phyloP scores from a whole-genome alignment of 1,140 invertebrate genomes.

The Drosophila ficusphila region DNA sequence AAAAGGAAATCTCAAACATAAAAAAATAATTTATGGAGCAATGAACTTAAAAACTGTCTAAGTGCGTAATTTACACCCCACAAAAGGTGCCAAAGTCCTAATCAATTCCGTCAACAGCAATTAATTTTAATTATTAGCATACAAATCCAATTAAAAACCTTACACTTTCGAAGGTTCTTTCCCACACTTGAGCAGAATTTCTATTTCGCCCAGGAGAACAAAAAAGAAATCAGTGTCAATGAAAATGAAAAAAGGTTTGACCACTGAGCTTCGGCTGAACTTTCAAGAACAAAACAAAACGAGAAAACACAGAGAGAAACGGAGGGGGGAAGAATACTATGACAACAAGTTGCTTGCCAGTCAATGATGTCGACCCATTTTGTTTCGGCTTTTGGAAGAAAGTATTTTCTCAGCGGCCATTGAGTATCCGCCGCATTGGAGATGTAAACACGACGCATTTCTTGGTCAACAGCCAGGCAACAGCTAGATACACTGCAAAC shows the following conservation, averaged over 20 bases:
- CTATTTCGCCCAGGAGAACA: slow-evolving; percentile 50
- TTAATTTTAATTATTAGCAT: not conserved
- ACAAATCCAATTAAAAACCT: slow-evolving; percentile 12
- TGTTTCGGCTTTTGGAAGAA: slow-evolving; percentile 58
- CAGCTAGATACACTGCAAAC: slow-evolving; percentile 19
- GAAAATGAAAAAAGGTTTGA: slow-evolving; percentile 73
- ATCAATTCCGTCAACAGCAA: not conserved
- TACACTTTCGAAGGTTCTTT: slow-evolving; percentile 21
- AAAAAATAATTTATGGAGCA: not conserved
- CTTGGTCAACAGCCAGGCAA: slow-evolving; percentile 27
- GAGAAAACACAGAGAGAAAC: slow-evolving; percentile 20
- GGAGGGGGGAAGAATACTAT: slow-evolving; percentile 20
- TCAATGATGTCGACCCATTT: slow-evolving; percentile 75
- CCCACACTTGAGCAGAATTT: slow-evolving; percentile 30
- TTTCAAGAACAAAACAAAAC: slow-evolving; percentile 61
- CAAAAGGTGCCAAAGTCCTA: slow-evolving; percentile 2
- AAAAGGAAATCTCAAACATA: not conserved
- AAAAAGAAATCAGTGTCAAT: slow-evolving; percentile 76
- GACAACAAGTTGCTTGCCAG: slow-evolving; percentile 44
- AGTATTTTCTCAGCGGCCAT: slow-evolving; percentile 66
- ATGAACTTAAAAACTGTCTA: not conserved
- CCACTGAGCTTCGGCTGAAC: slow-evolving; percentile 44
- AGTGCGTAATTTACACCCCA: slow-evolving; percentile 1
- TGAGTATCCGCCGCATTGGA: slow-evolving; percentile 36
- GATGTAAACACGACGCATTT: slow-evolving; percentile 39